Conservation (phyloP, 2,797 vertebrate genomes). For the Malacoraja senta region DNA sequence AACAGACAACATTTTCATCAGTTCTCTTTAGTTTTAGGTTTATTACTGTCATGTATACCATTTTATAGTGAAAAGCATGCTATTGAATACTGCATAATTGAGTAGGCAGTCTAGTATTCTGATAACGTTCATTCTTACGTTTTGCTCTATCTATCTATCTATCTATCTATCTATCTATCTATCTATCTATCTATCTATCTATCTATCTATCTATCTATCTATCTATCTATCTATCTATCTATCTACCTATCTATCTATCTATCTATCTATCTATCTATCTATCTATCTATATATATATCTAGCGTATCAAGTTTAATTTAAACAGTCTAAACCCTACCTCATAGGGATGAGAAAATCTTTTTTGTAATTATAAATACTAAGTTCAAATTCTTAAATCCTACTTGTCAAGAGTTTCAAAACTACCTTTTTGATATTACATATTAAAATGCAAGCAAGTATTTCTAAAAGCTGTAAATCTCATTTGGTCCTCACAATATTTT, state of each 20-base stretch:
- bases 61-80: neutral
- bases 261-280: too few relatives aligned
- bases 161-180: too few relatives aligned
- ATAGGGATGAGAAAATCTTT: neutral
- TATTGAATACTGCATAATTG: neutral
- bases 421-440: neutral
- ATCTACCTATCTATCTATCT: too few relatives aligned
- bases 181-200: too few relatives aligned
- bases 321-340: neutral
- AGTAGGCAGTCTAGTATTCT: neutral
- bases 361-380: neutral
- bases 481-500: neutral
- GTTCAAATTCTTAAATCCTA: neutral
- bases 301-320: neutral
- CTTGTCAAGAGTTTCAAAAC: neutral
- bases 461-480: neutral
- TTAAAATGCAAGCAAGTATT: neutral
- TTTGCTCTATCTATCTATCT: neutral
- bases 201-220: too few relatives aligned
- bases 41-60: too few relatives aligned
- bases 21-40: neutral
- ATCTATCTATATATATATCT: too few relatives aligned
- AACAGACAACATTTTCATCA: neutral
- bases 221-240: too few relatives aligned
- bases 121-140: neutral